Evolutionary conservation across 2,797 vertebrate species (phyloP).

Genomic region (Carduelis carduelis): DNA sequence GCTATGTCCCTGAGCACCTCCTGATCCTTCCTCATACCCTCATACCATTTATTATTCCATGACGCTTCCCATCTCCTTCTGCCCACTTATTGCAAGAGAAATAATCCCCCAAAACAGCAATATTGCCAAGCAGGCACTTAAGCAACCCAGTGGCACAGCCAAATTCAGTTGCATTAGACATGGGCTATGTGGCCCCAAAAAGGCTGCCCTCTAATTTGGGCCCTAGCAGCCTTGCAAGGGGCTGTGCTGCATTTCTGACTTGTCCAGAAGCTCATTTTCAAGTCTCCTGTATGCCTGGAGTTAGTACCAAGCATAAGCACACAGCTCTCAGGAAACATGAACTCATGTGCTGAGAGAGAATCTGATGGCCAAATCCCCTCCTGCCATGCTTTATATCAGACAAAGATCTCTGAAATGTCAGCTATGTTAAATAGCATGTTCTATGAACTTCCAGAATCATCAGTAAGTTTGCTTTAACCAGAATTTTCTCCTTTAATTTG

Average conservation of each 20-base stretch:
- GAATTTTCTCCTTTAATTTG: not conserved
- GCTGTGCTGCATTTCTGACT: not conserved
- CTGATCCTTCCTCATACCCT: not conserved
- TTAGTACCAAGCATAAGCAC: not conserved
- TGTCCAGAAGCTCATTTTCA: not conserved
- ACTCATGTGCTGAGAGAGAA: not conserved
- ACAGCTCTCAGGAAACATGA: not conserved
- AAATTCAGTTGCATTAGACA: not conserved
- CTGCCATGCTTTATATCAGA: not conserved
- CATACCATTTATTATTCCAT: not conserved
- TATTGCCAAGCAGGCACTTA: not conserved
- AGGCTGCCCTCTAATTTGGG: not conserved
- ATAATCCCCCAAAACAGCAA: not conserved
- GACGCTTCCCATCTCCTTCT: not conserved
- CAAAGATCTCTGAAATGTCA: not conserved
- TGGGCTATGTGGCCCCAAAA: fast-evolving
- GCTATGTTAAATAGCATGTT: fast-evolving
- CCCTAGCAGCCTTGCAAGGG: not conserved
- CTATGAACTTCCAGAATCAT: not conserved
- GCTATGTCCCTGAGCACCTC: not conserved
- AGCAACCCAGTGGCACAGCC: not conserved
- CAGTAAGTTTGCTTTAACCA: not conserved
- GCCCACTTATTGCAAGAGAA: not conserved
- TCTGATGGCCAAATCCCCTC: not conserved
- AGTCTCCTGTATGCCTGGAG: not conserved